Percentiles rank a stretch among this genome's conserved stretches.
phyloP scores from a whole-genome alignment of 2,113 vertebrate genomes.

The Corythaeola cristata region DNA sequence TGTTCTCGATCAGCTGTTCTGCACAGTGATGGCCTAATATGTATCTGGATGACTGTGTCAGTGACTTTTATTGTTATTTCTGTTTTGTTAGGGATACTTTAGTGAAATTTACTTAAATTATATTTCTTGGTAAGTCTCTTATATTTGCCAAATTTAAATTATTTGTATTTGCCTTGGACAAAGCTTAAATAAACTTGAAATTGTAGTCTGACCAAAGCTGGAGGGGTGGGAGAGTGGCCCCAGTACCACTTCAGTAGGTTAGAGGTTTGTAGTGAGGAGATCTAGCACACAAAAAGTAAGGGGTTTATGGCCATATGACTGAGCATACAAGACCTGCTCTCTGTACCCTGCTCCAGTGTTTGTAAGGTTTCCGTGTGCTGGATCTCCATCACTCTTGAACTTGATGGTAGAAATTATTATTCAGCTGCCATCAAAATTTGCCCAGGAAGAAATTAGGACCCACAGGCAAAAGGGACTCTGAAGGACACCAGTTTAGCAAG shows the following conservation, averaged over 20 bases:
- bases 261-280: neutral
- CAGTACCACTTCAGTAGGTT: neutral
- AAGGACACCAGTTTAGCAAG: neutral
- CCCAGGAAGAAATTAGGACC: neutral
- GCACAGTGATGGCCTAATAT: neutral
- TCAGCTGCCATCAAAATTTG: neutral
- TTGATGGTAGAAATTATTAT: neutral
- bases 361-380: neutral
- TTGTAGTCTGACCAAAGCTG: neutral
- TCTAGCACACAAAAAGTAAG: neutral
- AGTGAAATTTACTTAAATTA: neutral
- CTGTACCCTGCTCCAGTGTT: neutral
- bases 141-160: neutral
- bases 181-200: neutral
- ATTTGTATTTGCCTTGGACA: neutral
- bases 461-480: neutral
- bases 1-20: neutral
- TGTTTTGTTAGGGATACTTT: neutral
- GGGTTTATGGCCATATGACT: accelerated
- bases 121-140: neutral
- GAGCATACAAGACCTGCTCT: neutral
- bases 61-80: neutral
- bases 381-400: neutral
- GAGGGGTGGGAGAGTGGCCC: neutral
- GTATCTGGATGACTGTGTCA: neutral